A percentile compares a stretch with the other conserved stretches of the same genome.
These are phyloP conservation scores for Hapalemur alaotrensis DNA, from an alignment of 2,797 vertebrate species.

Conservation along the genomic window DNA sequence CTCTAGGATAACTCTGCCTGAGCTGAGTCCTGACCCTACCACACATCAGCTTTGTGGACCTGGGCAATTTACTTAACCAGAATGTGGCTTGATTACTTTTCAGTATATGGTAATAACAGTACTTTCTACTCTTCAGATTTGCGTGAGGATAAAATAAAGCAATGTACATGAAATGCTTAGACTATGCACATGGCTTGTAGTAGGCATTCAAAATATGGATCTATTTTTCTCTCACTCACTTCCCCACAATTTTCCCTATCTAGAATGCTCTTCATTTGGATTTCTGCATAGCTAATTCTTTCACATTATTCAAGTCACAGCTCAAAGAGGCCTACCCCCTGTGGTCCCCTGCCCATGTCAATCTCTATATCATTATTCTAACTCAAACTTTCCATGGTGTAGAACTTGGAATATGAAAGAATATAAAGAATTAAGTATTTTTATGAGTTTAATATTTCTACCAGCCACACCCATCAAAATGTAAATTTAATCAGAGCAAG, in stretches of 20 bases:
- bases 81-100: neutral
- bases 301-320: neutral
- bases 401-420: neutral
- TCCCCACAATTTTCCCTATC: neutral
- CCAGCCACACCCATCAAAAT: neutral
- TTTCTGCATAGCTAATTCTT: neutral
- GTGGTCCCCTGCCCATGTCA: neutral
- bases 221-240: neutral
- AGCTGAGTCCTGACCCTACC: neutral
- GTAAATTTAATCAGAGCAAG: neutral
- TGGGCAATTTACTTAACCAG: neutral
- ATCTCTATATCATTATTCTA: neutral
- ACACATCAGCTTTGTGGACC: neutral
- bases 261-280: neutral
- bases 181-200: neutral
- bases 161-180: neutral
- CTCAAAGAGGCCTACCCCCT: neutral
- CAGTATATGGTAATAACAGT: neutral
- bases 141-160: neutral
- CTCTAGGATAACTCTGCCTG: neutral
- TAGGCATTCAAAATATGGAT: neutral
- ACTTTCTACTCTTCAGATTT: neutral
- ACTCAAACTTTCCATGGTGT: neutral
- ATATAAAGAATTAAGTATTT: neutral
- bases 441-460: neutral